Base-by-base conservation (phyloP, 2,888 invertebrate species). In the Rhingia campestris region DNA sequence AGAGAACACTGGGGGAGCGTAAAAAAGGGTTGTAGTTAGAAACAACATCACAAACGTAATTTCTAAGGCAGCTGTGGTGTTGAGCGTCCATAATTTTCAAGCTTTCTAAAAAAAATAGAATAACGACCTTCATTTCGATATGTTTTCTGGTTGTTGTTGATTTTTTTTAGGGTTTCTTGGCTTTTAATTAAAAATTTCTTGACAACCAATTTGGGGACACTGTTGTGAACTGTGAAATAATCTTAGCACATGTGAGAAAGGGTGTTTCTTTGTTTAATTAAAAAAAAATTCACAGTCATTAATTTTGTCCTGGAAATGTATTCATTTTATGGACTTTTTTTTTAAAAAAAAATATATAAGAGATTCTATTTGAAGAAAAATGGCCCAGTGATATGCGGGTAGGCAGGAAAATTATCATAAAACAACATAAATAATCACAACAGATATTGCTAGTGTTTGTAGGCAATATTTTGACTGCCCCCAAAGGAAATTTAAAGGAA, bases 161-260 rank as follows among this genome's bases (percentile, higher is more conserved):
- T 53, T 32, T 53, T 47, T 53, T 47, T 12, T 35, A 56, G 41
- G 53, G 51, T 72, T 61, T 80, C 35, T 73, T 51, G 43, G 43
- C 14, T 81, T 81, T 81, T 81, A 81, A 74, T 81, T 74, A 81
- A 81, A 81, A 74, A 74, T 67, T 53, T 73, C 73, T 73, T 73
- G 66, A 80, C 56, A 66, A 79, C 79, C 79, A 79, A 73, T 73
- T 73, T 66, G 32, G 51, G 66, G 56, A n/a, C 37, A 39, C 49
- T 63, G 39, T 3, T n/a, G 35, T 49, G 59, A 33, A 53, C 59
- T 56, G 61, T 45, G 37, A 37, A 45, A 45, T 45, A 63, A 61
- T 61, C 61, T 61, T 6, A 45, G n/a, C 63, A 12, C n/a, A 37
- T 22, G 33, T 12, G 35, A 41, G 35, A 7, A 22, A 22, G 22